Evolutionary conservation across 2,797 vertebrate genomes (phyloP).

Genomic region (Jordanella pulchra): DNA sequence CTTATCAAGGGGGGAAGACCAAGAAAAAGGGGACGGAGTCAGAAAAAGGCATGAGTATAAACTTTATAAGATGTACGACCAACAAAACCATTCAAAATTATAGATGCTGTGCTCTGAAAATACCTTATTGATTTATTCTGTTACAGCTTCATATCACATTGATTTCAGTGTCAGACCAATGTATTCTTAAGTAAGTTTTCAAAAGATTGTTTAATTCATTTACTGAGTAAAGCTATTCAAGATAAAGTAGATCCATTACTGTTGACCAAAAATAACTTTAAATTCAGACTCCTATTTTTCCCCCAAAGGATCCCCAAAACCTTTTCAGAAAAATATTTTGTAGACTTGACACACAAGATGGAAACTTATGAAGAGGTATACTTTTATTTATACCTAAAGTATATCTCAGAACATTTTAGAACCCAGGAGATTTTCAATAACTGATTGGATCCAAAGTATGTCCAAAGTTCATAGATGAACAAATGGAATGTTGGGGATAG

Average conservation of each 20-base stretch:
- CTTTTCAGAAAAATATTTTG: background rate
- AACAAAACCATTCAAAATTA: background rate
- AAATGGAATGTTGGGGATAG: background rate
- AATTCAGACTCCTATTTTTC: no score
- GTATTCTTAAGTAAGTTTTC: no score
- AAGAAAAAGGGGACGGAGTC: conserved; percentile 15
- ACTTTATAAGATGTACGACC: background rate
- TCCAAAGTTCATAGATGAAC: background rate
- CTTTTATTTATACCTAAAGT: no score
- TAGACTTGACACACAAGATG: no score
- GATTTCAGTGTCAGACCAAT: background rate
- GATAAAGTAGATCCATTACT: background rate
- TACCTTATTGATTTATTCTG: background rate
- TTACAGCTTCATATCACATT: background rate
- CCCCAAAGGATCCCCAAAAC: no score
- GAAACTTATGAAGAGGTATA: no score
- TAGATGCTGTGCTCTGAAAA: background rate
- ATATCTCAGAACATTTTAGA: no score
- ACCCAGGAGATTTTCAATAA: background rate
- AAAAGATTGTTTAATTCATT: no score
- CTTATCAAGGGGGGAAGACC: conserved; percentile 41
- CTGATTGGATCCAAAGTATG: background rate
- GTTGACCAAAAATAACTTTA: no score
- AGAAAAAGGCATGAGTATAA: background rate
- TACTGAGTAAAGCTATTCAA: background rate